Percentiles rank a stretch among this genome's conserved stretches.
Conservation (phyloP, 2,113 vertebrate genomes). For the Peromyscus californicus region DNA sequence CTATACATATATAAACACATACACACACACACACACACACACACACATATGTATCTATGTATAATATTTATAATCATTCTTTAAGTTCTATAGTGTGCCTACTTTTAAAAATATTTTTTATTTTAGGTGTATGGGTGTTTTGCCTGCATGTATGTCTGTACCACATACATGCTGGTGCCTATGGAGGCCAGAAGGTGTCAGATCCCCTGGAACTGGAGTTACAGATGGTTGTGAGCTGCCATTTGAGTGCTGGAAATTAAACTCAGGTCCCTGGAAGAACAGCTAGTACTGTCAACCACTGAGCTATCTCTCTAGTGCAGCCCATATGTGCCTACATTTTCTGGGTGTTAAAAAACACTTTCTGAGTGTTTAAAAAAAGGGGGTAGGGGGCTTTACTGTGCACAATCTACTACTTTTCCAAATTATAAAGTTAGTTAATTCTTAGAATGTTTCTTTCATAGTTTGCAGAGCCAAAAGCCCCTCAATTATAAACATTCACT, state of each 20-base stretch:
- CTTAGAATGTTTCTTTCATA: constrained; percentile 14
- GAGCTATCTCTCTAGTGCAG: background rate
- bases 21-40: too few species aligned
- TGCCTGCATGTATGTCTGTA: background rate
- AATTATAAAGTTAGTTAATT: background rate
- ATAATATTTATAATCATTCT: background rate
- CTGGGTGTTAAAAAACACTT: constrained; percentile 40
- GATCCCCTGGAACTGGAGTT: background rate
- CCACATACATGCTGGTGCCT: background rate
- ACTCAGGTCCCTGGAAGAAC: background rate
- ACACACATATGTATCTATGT: too few species aligned
- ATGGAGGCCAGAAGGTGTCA: background rate
- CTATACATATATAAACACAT: too few species aligned
- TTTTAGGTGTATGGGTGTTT: background rate
- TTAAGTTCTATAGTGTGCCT: background rate
- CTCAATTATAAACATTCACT: constrained; percentile 32
- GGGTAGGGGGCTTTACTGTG: background rate
- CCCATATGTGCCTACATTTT: background rate
- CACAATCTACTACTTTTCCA: constrained; percentile 37
- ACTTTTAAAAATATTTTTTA: background rate
- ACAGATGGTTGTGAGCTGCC: background rate
- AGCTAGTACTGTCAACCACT: background rate
- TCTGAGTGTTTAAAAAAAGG: background rate
- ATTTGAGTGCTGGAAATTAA: background rate
- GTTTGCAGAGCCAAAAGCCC: constrained; percentile 29